Base-by-base conservation (phyloP, 1,140 invertebrate species). In the Ostrea denselamellosa region DNA sequence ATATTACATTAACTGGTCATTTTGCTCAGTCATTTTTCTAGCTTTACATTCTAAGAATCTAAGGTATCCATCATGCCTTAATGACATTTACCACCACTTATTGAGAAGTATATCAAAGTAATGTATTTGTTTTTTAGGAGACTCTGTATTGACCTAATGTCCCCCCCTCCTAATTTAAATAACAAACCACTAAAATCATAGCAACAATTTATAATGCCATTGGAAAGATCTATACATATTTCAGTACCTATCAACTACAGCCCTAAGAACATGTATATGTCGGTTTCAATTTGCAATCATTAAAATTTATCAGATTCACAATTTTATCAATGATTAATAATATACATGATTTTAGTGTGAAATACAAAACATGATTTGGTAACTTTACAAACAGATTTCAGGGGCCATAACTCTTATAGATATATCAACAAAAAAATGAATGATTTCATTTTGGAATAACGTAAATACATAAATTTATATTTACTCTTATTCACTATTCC, bases 81-180 rank as follows among this genome's bases (percentile, higher is more conserved):
- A 71, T 25, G 28, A 71, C 68, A 71, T 34, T 62, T 28, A 28
- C 28, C 28, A 34, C 68, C 22, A 28, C 28, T 71, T 34, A 71
- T 71, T 28, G 28, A 71, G 28, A 71, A 25, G 28, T 71, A 5
- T 71, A 28, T 28, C 22, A 9, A 8, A 34, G 28, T 62, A 25
- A 71, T 71, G 12, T 71, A 71, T 71, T 71, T 71, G 68, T 34
- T 71, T 71, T 71, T 25, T 34, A 28, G 68, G 28, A 71, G 68
- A 71, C 28, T 10, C 12, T 71, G 12, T 71, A 25, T 34, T 28
- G 22, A 71, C 28, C 25, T 71, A 14, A 9, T 12, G 9, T 25
- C n/a, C 28, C 68, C 28, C 68, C 68, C 68, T 17, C 68, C 68
- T 34, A 28, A 71, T 71, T 9, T 34, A 71, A 28, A 22, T 25